Evolutionary conservation across 2,797 vertebrate genomes (phyloP).

Genomic region (Siniperca undulata): DNA sequence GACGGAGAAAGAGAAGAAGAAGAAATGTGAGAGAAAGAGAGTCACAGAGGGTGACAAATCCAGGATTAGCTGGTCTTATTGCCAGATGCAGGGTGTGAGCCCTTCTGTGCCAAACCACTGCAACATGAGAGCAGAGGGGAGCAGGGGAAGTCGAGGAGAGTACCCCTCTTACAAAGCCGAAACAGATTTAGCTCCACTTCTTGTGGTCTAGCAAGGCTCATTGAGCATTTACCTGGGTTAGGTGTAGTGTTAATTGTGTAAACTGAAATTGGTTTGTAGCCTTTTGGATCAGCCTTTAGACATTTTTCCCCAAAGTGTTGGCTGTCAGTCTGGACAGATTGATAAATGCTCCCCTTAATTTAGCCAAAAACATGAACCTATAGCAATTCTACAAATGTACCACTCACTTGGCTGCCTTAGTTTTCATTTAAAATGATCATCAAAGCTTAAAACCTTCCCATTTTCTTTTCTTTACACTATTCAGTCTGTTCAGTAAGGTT

Average conservation of each 20-base stretch:
- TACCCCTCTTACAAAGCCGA: not conserved
- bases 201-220: not conserved
- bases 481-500: not conserved
- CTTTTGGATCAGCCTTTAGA: not conserved
- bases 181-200: not conserved
- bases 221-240: not conserved
- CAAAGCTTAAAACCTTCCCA: not conserved
- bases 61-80: conserved; percentile 68
- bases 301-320: not conserved
- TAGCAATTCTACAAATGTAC: not conserved
- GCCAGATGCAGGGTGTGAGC: conserved; percentile 38
- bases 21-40: conserved; percentile 25
- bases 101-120: conserved; percentile 40
- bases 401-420: not conserved
- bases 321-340: not conserved
- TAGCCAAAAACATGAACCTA: not conserved
- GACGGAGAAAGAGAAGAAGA: conserved; percentile 14
- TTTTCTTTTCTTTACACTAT: not conserved
- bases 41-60: conserved; percentile 65
- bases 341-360: not conserved
- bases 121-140: conserved; percentile 14
- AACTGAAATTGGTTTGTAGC: not conserved
- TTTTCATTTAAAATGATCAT: not conserved
- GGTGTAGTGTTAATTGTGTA: not conserved
- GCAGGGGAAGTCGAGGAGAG: not conserved